phyloP scores from a whole-genome alignment of 2,888 invertebrate genomes.

The Theodoxus fluviatilis region DNA sequence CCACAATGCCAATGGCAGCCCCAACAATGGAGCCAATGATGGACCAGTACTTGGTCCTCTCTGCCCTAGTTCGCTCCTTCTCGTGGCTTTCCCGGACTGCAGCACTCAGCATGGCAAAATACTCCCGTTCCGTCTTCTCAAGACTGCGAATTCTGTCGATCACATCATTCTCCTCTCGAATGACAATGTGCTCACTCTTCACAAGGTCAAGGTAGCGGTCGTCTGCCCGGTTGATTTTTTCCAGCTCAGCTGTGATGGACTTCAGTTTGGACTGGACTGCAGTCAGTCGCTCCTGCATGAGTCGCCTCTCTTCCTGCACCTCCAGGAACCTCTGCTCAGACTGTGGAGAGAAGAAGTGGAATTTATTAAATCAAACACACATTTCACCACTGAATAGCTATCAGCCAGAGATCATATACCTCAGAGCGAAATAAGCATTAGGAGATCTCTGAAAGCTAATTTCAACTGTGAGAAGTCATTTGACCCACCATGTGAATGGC shows the following conservation, averaged over 20 bases:
- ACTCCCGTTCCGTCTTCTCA: constrained; percentile 77
- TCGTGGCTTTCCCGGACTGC: constrained; percentile 84
- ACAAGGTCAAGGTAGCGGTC: constrained; percentile 78
- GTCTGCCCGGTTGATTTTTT: constrained; percentile 79
- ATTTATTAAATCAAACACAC: background rate
- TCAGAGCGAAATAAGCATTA: too few relatives aligned
- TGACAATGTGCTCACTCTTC: constrained; percentile 70
- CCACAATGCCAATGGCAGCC: constrained; percentile 72
- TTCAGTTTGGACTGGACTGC: constrained; percentile 68
- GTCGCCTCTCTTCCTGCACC: constrained; percentile 51
- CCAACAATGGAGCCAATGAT: constrained; percentile 78
- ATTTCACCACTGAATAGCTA: background rate
- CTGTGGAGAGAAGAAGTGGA: constrained; percentile 41
- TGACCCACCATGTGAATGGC: too few relatives aligned
- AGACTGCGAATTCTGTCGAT: constrained; percentile 72
- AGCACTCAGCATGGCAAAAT: constrained; percentile 76
- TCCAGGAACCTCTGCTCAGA: constrained; percentile 56
- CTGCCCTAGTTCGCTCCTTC: constrained; percentile 80
- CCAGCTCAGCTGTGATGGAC: constrained; percentile 78
- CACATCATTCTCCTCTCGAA: constrained; percentile 66
- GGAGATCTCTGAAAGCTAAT: too few relatives aligned
- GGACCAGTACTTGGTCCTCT: constrained; percentile 85
- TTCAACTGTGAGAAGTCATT: too few relatives aligned
- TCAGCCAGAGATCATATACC: too few relatives aligned
- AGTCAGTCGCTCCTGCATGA: constrained; percentile 46